Evolutionary conservation across 2,888 invertebrate species (phyloP).

Genomic region (Epinotia nisella): DNA sequence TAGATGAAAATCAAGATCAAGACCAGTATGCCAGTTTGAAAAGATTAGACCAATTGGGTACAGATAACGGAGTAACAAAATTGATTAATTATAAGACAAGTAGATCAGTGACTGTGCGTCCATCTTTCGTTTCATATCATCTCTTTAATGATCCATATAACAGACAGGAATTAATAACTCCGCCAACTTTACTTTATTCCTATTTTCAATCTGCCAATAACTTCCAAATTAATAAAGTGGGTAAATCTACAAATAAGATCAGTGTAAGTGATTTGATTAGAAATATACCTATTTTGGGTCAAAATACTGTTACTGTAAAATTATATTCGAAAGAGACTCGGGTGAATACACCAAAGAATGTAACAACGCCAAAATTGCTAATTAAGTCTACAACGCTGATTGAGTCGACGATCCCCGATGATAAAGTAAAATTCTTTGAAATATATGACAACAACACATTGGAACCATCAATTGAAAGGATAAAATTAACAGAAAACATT

Average conservation of each 20-base stretch:
- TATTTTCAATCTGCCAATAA: not conserved
- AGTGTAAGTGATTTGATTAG: not conserved
- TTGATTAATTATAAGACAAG: not conserved
- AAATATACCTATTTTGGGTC: not conserved
- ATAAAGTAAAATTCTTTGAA: slow-evolving; percentile 77
- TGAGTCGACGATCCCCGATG: slow-evolving; percentile 51
- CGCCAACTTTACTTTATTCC: not conserved
- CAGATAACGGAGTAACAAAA: not conserved
- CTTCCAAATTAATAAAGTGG: not conserved
- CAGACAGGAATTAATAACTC: slow-evolving; percentile 29
- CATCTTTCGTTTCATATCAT: slow-evolving; percentile 55
- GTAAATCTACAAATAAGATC: slow-evolving; percentile 3
- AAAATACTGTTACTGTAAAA: slow-evolving; percentile 16
- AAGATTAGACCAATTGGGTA: slow-evolving; percentile 5
- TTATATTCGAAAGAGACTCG: not conserved
- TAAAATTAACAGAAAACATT: slow-evolving; percentile 17
- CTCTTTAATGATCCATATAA: slow-evolving; percentile 50
- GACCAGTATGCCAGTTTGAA: slow-evolving; percentile 43
- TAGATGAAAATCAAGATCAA: slow-evolving; percentile 59
- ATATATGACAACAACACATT: slow-evolving; percentile 68
- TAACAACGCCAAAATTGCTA: not conserved
- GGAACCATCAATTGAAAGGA: not conserved
- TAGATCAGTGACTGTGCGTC: slow-evolving; percentile 40
- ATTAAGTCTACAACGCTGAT: not conserved
- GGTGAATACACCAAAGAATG: not conserved